A percentile compares a stretch with the other conserved stretches of the same genome.
Conservation (phyloP, 2,888 invertebrate genomes). For the Eulithis prunata region DNA sequence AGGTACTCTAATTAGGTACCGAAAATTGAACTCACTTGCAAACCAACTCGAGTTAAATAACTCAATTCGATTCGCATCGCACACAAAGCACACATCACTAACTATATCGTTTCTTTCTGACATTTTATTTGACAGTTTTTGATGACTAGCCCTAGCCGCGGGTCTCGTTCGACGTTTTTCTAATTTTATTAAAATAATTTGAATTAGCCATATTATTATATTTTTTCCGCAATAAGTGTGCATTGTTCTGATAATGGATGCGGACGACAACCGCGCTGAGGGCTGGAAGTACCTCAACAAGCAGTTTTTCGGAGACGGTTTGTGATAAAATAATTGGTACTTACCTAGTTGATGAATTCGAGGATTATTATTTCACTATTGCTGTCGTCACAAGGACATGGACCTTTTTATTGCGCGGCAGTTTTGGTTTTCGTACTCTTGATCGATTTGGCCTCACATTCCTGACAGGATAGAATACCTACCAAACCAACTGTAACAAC, state of each 20-base stretch:
- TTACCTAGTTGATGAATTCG: constrained; percentile 40
- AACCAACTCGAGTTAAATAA: no score
- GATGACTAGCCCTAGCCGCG: no score
- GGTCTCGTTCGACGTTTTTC: not conserved
- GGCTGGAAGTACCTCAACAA: constrained; percentile 82
- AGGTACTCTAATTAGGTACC: no score
- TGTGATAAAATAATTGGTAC: constrained; percentile 49
- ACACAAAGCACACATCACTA: no score
- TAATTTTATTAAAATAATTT: not conserved
- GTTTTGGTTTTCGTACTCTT: constrained; percentile 23
- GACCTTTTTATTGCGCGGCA: constrained; percentile 18
- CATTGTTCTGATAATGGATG: constrained; percentile 55
- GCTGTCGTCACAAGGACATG: constrained; percentile 56
- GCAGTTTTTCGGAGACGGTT: constrained; percentile 80
- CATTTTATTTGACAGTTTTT: no score
- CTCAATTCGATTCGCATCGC: no score
- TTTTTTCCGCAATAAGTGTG: constrained; percentile 34
- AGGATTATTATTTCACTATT: constrained; percentile 45
- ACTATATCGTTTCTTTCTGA: no score
- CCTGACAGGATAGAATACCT: constrained; percentile 7
- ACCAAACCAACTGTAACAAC: not conserved
- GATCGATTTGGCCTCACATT: constrained; percentile 17
- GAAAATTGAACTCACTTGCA: no score
- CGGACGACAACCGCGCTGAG: constrained; percentile 75
- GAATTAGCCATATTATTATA: constrained; percentile 19